Base-by-base conservation (phyloP, 2,797 vertebrate species). In the Brachyrhaphis roseni region DNA sequence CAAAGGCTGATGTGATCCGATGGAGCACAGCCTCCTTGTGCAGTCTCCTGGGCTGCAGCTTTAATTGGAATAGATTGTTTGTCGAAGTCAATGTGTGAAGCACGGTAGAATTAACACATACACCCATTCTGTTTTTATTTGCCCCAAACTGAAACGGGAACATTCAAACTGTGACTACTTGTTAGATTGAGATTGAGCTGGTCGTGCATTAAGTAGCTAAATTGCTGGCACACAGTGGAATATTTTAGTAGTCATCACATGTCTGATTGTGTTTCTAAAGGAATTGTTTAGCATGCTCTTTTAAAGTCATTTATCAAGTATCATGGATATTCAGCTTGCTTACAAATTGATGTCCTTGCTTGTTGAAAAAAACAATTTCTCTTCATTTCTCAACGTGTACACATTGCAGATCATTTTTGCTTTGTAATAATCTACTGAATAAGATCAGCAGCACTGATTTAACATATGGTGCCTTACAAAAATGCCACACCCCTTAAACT, bases 21-120 rank as follows among this genome's bases (percentile, higher is more conserved):
- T 91, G 86, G 86, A 94, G 89, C 89, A 79, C 71, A 51, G 85
- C 79, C 81, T 70, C 86, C 80, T 80, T 80, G 81, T 88, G 87
- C 88, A 86, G 89, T 89, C 85, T 80, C 88, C 87, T 68, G 81
- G 83, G 84, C 87, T 87, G 86, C 88, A 82, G 86, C 84, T 92
- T 93, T 95, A 94, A 95, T 95, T 95, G 90, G 90, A 95, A 94
- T 93, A 90, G 93, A 94, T 93, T 92, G 91, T 94, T 93, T 90
- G 90, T 93, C 91, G 82, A 80, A 72, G 79, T 92, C 87, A 85
- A 86, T 91, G 86, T 90, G 93, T 91, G 93, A 94, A 91, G 78
- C 87, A 82, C 78, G 26, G 93, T 90, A 93, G 92, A 92, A 93
- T 84, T 86, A 92, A 91, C 87, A 82, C 80, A 87, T 77, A 78